Percentiles rank a stretch among this genome's conserved stretches.
Evolutionary conservation across 2,113 vertebrate species (phyloP).

Genomic region (Myrmophylax atrothorax): DNA sequence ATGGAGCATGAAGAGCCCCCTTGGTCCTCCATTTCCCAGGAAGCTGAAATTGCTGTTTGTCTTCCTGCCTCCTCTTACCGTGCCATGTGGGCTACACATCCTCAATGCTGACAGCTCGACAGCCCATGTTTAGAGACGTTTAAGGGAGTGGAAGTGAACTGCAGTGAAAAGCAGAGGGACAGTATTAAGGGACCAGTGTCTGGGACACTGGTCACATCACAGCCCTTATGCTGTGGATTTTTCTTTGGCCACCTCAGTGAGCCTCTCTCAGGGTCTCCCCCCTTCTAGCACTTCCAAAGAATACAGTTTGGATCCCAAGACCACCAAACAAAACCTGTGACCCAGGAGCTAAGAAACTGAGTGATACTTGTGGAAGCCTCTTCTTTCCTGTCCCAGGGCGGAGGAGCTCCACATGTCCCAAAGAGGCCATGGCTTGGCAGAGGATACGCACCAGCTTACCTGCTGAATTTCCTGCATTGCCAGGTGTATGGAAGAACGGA

Average conservation of each 20-base stretch:
- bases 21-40: background rate
- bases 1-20: background rate
- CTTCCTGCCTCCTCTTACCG: background rate
- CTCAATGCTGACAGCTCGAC: background rate
- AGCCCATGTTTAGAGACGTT: background rate
- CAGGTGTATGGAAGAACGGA: constrained; percentile 70
- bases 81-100: background rate
- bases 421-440: background rate
- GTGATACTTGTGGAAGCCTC: background rate
- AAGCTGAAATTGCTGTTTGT: background rate
- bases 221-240: background rate
- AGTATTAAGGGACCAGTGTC: background rate
- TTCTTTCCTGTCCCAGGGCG: background rate
- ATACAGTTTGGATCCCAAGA: background rate
- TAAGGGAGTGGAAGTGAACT: background rate
- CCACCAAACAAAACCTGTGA: background rate
- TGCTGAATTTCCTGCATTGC: constrained; percentile 77
- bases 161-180: background rate
- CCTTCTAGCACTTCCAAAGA: background rate
- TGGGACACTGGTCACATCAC: background rate
- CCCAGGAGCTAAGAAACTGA: background rate
- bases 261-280: background rate
- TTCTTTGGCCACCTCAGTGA: background rate
- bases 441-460: background rate
- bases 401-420: fast-evolving